These are phyloP conservation scores for Emydocephalus ijimae DNA, from an alignment of 2,113 vertebrate species.

Conservation along the genomic window DNA sequence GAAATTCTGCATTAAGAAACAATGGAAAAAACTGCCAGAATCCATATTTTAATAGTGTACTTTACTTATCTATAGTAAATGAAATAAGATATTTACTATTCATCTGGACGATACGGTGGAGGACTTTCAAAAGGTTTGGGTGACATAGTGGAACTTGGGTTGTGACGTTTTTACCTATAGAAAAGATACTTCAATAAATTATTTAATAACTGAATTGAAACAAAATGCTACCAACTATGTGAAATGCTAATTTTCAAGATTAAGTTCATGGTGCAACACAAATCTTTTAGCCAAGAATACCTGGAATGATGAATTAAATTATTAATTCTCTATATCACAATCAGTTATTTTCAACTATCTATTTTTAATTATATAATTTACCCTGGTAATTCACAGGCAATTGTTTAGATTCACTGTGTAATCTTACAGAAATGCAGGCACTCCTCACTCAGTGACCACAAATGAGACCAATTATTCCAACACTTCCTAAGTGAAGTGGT, in stretches of 20 bases:
- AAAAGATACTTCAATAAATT: not conserved
- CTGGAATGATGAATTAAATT: not conserved
- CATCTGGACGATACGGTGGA: constrained; percentile 81
- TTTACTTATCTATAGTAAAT: constrained; percentile 12
- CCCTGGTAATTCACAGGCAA: not conserved
- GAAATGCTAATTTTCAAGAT: not conserved
- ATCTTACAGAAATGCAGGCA: not conserved
- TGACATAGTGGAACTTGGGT: constrained; percentile 66
- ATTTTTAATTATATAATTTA: not conserved
- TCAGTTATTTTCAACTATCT: not conserved
- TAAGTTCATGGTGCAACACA: not conserved
- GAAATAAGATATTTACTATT: constrained; percentile 74
- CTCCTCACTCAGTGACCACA: not conserved
- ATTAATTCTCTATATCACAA: not conserved
- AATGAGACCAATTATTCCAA: not conserved
- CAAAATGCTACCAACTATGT: not conserved
- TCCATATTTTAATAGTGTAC: constrained; percentile 13
- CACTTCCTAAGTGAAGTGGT: not conserved
- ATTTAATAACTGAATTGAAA: not conserved
- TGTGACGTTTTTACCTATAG: not conserved
- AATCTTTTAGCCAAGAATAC: not conserved
- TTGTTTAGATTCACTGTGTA: not conserved
- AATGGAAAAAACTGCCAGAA: not conserved
- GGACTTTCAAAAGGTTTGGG: constrained; percentile 75
- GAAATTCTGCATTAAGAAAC: not conserved